Conservation (phyloP, 2,888 invertebrate species). For the Saturnia japonica region DNA sequence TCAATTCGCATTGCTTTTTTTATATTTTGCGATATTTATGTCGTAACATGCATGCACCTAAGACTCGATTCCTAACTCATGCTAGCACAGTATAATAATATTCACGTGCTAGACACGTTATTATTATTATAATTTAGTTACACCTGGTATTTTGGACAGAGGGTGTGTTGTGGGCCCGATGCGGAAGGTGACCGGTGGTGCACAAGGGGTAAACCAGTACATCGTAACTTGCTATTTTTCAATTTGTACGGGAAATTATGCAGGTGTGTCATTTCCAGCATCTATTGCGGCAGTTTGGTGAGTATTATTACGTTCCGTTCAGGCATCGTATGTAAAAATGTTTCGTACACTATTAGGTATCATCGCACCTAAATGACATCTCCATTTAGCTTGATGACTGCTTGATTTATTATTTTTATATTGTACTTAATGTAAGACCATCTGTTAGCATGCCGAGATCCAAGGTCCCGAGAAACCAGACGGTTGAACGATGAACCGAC, state of each 20-base stretch:
- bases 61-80: slow-evolving; percentile 54
- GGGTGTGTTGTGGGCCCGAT: slow-evolving; percentile 67
- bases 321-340: slow-evolving; percentile 11
- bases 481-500: slow-evolving; percentile 5
- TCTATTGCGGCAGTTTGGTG: slow-evolving; percentile 80
- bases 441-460: slow-evolving; percentile 18
- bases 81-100: slow-evolving; percentile 39
- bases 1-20: slow-evolving; percentile 66
- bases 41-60: slow-evolving; percentile 70
- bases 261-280: slow-evolving; percentile 83
- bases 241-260: slow-evolving; percentile 74
- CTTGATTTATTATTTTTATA: slow-evolving; percentile 20
- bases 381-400: slow-evolving; percentile 22
- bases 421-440: slow-evolving; percentile 17
- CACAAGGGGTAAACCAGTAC: slow-evolving; percentile 48
- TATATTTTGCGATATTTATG: slow-evolving; percentile 69
- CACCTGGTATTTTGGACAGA: slow-evolving; percentile 78
- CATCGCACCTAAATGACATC: slow-evolving; percentile 27
- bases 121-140: slow-evolving; percentile 62
- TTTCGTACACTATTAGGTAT: slow-evolving; percentile 19
- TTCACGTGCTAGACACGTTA: slow-evolving; percentile 52
- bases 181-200: slow-evolving; percentile 58
- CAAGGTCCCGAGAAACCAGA: slow-evolving; percentile 7
- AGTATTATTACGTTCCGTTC: slow-evolving; percentile 54
- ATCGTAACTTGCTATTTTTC: slow-evolving; percentile 67